A percentile compares a stretch with the other conserved stretches of the same genome.
Evolutionary conservation across 92 coral and sea anemone species (phyloP).

Genomic region (Actinernus sp.): DNA sequence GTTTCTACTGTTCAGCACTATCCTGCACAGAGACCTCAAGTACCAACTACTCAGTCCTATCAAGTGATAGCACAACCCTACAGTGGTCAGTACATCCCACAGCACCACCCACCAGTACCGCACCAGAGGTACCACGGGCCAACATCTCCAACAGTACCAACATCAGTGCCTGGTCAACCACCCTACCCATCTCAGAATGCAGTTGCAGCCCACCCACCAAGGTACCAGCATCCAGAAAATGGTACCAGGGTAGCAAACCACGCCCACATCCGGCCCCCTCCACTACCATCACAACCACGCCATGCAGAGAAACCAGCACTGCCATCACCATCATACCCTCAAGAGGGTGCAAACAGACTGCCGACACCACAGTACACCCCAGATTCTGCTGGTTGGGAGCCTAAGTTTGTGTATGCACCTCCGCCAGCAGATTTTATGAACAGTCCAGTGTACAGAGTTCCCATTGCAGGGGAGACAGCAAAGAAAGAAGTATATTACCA

Average conservation of each 20-base stretch:
- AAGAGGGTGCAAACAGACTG: slow-evolving; percentile 53
- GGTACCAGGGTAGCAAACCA: background rate
- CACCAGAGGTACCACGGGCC: slow-evolving; percentile 7
- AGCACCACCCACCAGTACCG: slow-evolving; percentile 11
- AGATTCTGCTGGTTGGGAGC: slow-evolving; percentile 38
- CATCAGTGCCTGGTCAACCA: slow-evolving; percentile 6
- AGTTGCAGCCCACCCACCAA: background rate
- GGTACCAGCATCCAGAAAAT: background rate
- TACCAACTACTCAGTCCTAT: slow-evolving; percentile 48
- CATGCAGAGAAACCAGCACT: slow-evolving; percentile 68
- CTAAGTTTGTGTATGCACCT: slow-evolving; percentile 71
- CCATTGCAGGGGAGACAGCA: slow-evolving; percentile 29
- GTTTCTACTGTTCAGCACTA: slow-evolving; percentile 13
- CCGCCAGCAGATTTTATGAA: slow-evolving; percentile 67
- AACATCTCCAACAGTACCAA: background rate
- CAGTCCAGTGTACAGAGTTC: slow-evolving; percentile 92
- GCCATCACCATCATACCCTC: slow-evolving; percentile 59
- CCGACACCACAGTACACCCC: slow-evolving; percentile 82
- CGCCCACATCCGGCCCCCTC: slow-evolving; percentile 70
- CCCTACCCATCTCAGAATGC: slow-evolving; percentile 13
- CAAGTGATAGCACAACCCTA: slow-evolving; percentile 16
- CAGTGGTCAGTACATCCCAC: slow-evolving; percentile 16
- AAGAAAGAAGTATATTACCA: background rate
- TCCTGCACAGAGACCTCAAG: slow-evolving; percentile 22
- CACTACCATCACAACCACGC: slow-evolving; percentile 61